Conservation (phyloP, 2,113 vertebrate species). For the Laticauda laticaudata region DNA sequence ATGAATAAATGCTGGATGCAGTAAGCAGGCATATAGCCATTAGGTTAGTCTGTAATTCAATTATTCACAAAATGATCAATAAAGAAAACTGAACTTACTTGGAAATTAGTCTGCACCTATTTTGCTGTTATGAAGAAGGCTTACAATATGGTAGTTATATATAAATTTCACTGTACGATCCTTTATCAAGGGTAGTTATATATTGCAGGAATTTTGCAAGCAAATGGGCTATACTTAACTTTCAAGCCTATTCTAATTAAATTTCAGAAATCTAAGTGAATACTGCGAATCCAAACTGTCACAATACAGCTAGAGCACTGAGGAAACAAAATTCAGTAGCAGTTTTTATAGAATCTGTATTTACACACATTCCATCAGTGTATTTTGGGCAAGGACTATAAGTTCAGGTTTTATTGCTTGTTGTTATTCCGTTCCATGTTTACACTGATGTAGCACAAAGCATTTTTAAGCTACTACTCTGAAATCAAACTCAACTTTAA, state of each 20-base stretch:
- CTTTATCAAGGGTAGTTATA: constrained; percentile 31
- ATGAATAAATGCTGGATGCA: constrained; percentile 27
- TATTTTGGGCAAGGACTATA: not conserved
- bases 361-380: not conserved
- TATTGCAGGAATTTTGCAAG: constrained; percentile 54
- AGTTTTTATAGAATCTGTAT: constrained; percentile 37
- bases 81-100: constrained; percentile 30
- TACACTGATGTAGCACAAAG: not conserved
- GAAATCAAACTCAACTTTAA: constrained; percentile 52
- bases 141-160: constrained; percentile 29
- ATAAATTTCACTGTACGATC: constrained; percentile 37
- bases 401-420: constrained; percentile 14
- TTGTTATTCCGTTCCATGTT: not conserved
- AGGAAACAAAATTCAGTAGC: not conserved
- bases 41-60: not conserved
- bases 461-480: constrained; percentile 47
- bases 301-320: not conserved
- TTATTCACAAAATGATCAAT: constrained; percentile 19
- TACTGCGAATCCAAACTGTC: constrained; percentile 18
- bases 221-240: constrained; percentile 61
- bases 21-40: not conserved
- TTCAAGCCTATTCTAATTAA: not conserved
- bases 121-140: constrained; percentile 8
- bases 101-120: not conserved
- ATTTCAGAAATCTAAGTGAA: constrained; percentile 8